A percentile compares a stretch with the other conserved stretches of the same genome.
phyloP scores from a whole-genome alignment of 1,140 invertebrate genomes.

The Papilio glaucus region DNA sequence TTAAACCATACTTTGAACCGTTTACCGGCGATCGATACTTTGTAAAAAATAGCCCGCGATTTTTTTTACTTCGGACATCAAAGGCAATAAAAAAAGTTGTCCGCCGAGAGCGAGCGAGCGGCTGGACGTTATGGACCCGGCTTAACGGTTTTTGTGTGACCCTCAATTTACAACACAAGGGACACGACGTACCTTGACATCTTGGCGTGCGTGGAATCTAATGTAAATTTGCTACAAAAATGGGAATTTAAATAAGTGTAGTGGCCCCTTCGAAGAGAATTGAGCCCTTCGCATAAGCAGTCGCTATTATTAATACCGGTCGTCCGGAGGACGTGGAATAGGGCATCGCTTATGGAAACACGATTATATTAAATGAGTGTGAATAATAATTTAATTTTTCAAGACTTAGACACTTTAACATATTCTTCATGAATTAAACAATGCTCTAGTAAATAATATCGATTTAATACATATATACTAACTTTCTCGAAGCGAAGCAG shows the following conservation, averaged over 20 bases:
- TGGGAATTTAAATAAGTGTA: constrained; percentile 80
- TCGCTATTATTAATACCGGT: constrained; percentile 69
- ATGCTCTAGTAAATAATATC: background rate
- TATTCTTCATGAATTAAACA: background rate
- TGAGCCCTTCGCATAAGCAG: constrained; percentile 67
- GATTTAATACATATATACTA: too few species aligned
- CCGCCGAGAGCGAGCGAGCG: constrained; percentile 60
- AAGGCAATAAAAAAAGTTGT: constrained; percentile 67
- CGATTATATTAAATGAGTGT: constrained; percentile 33
- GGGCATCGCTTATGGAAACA: constrained; percentile 30
- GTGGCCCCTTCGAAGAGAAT: constrained; percentile 52
- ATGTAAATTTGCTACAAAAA: constrained; percentile 82
- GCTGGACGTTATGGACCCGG: constrained; percentile 78
- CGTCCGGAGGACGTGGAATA: constrained; percentile 40
- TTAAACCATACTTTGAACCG: constrained; percentile 67
- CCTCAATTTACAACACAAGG: constrained; percentile 79
- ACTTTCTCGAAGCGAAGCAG: too few species aligned
- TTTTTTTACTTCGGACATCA: constrained; percentile 66
- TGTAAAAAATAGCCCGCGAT: constrained; percentile 59
- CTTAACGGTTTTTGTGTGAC: constrained; percentile 82
- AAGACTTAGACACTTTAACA: background rate
- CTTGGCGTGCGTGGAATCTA: constrained; percentile 69
- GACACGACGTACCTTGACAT: constrained; percentile 71
- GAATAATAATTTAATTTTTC: constrained; percentile 39
- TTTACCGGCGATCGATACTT: constrained; percentile 65